Evolutionary conservation across 2,113 vertebrate genomes (phyloP), one percentile per base, ranked within the genome.

Genomic region (Zootoca vivipara): DNA sequence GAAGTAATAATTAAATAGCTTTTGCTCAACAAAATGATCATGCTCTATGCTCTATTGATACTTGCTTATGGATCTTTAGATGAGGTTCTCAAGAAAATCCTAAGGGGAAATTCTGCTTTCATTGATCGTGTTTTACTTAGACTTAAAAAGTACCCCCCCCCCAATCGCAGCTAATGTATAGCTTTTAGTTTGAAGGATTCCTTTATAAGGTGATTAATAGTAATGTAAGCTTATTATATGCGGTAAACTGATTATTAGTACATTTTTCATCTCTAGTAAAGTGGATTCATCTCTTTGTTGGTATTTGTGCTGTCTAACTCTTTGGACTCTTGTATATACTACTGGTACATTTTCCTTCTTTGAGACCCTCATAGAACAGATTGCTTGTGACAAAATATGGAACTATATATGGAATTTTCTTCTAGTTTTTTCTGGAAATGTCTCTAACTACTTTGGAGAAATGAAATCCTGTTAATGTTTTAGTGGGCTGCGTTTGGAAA

Each of bases 1-100:
- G 30, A 7, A 86, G 78, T 82, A 89, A 92, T 91, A 83, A 90
- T 89, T 80, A 58, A 94, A 87, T 84, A 89, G 80, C 72, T 42
- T 69, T 90, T 89, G 81, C 69, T 91, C 77, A 67, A 33, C 82
- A 73, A 88, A 83, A 46, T 82, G 28, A 64, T 74, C 78, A 52
- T 91, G 40, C 1, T 26, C 4, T 52, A 92, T 85, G 78, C 87
- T 93, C 86, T 91, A 73, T 85, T 94, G 90, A 82, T 87, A 79
- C 1, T 64, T 93, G 77, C 18, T 83, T 56, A 78, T 77, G 64
- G 72, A 83, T 83, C n/a, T 69, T 78, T n/a, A 35, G 28, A 56
- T 16, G 33, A 67, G 20, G 52, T 16, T 33, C 7, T 28, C 20
- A 20, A 74, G 69, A 62, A 52, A 82, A 64, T 65, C 70, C 42